A percentile compares a stretch with the other conserved stretches of the same genome.
phyloP scores from a whole-genome alignment of 23 tunicate species.

The Diplosoma virens region DNA sequence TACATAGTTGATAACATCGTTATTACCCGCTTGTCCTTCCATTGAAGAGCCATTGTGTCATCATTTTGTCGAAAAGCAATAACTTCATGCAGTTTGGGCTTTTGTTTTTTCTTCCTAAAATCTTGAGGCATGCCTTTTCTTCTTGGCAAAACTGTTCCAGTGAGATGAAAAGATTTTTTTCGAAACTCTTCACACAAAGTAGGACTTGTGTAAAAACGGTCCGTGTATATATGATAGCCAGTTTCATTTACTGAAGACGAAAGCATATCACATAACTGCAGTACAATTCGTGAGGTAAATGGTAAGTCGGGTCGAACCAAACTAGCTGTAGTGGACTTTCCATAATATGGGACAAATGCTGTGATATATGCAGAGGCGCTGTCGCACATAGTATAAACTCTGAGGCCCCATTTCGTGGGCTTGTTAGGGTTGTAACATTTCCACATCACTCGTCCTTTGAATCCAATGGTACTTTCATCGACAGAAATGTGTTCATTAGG shows the following conservation, averaged over 20 bases:
- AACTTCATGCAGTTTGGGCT: constrained; percentile 28
- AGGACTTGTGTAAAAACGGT: constrained; percentile 28
- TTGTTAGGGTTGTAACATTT: constrained; percentile 31
- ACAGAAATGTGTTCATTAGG: constrained; percentile 24
- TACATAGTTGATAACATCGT: constrained; percentile 7
- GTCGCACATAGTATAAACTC: constrained; percentile 13
- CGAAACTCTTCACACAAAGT: constrained; percentile 13
- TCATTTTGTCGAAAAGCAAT: constrained; percentile 1
- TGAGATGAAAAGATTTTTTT: neutral
- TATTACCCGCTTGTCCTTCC: constrained; percentile 25
- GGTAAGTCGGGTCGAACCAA: constrained; percentile 23
- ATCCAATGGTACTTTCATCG: constrained; percentile 32
- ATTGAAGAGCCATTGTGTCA: constrained; percentile 18
- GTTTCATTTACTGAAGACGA: constrained; percentile 1
- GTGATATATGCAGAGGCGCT: constrained; percentile 14
- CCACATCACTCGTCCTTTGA: constrained; percentile 26
- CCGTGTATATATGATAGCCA: constrained; percentile 11
- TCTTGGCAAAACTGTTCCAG: constrained; percentile 1
- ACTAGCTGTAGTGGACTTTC: constrained; percentile 10
- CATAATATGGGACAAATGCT: constrained; percentile 22
- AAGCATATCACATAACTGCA: constrained; percentile 7
- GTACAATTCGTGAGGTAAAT: constrained; percentile 6
- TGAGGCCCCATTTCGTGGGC: constrained; percentile 21
- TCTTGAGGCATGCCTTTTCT: constrained; percentile 18
- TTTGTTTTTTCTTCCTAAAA: neutral